phyloP scores from a whole-genome alignment of 2,797 vertebrate genomes.

The Aselliscus stoliczkanus region DNA sequence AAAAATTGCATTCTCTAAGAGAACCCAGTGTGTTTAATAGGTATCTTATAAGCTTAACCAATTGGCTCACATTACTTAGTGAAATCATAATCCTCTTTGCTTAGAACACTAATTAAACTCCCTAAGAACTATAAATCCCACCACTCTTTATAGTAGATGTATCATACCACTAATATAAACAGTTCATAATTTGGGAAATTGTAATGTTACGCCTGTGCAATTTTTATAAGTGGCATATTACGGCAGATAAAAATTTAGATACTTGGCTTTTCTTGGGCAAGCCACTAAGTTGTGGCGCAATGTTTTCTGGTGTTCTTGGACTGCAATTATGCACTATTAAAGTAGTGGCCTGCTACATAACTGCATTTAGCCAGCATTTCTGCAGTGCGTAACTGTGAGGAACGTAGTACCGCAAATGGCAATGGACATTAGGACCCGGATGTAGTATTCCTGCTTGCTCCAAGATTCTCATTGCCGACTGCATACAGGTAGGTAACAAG shows the following conservation, averaged over 20 bases:
- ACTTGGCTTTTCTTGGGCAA: slow-evolving; percentile 85
- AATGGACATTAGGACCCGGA: slow-evolving; percentile 99
- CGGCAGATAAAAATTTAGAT: slow-evolving; percentile 80
- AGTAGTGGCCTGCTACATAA: slow-evolving; percentile 88
- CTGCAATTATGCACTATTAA: slow-evolving; percentile 85
- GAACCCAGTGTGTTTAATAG: slow-evolving; percentile 16
- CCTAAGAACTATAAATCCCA: slow-evolving; percentile 65
- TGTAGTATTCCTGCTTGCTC: slow-evolving; percentile 96
- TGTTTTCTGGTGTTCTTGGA: slow-evolving; percentile 85
- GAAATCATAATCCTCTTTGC: slow-evolving; percentile 51
- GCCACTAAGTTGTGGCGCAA: slow-evolving; percentile 82
- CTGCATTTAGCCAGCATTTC: slow-evolving; percentile 95
- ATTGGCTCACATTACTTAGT: slow-evolving; percentile 47
- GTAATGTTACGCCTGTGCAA: slow-evolving; percentile 83
- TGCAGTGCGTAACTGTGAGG: slow-evolving; percentile 99
- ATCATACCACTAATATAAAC: slow-evolving; percentile 74
- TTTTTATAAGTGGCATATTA: slow-evolving; percentile 83
- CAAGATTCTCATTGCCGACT: slow-evolving; percentile 98
- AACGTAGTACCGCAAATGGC: slow-evolving; percentile 99
- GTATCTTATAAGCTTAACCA: slow-evolving; percentile 27
- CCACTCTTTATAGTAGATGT: slow-evolving; percentile 75
- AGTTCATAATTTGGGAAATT: slow-evolving; percentile 77
- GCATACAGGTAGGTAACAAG: slow-evolving; percentile 97
- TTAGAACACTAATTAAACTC: slow-evolving; percentile 57
- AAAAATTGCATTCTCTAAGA: slow-evolving; percentile 52